A percentile compares a stretch with the other conserved stretches of the same genome.
These are phyloP conservation scores for Neosilurus mollespiculum DNA, from an alignment of 2,797 vertebrate genomes.

Conservation along the genomic window DNA sequence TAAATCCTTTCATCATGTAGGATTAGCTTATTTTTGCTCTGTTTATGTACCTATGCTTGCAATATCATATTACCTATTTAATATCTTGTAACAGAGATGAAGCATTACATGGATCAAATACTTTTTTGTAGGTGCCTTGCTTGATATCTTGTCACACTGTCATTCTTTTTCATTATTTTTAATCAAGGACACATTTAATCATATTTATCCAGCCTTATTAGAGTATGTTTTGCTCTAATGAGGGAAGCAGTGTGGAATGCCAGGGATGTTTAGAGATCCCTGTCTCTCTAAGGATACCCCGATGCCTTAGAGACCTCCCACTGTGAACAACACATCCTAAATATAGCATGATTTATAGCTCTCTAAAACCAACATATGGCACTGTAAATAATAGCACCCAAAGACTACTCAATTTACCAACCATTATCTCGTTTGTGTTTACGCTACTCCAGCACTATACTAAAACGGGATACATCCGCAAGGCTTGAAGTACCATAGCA, in stretches of 20 bases:
- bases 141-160: background rate
- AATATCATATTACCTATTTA: background rate
- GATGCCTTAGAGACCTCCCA: constrained; percentile 59
- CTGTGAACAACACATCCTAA: constrained; percentile 65
- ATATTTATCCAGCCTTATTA: background rate
- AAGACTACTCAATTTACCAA: constrained; percentile 57
- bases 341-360: constrained; percentile 64
- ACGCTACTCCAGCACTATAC: background rate
- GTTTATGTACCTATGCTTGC: background rate
- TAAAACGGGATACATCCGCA: constrained; percentile 28
- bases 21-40: background rate
- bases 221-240: constrained; percentile 18
- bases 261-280: constrained; percentile 41
- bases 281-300: constrained; percentile 47
- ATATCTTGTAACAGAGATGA: background rate
- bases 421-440: constrained; percentile 45
- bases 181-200: background rate
- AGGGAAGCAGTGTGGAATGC: constrained; percentile 47
- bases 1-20: constrained; percentile 13
- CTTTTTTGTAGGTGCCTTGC: background rate
- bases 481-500: background rate
- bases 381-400: constrained; percentile 61
- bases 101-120: background rate
- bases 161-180: background rate
- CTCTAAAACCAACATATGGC: constrained; percentile 55